phyloP scores from a whole-genome alignment of 2,113 vertebrate genomes.

The Rhodinocichla rosea region DNA sequence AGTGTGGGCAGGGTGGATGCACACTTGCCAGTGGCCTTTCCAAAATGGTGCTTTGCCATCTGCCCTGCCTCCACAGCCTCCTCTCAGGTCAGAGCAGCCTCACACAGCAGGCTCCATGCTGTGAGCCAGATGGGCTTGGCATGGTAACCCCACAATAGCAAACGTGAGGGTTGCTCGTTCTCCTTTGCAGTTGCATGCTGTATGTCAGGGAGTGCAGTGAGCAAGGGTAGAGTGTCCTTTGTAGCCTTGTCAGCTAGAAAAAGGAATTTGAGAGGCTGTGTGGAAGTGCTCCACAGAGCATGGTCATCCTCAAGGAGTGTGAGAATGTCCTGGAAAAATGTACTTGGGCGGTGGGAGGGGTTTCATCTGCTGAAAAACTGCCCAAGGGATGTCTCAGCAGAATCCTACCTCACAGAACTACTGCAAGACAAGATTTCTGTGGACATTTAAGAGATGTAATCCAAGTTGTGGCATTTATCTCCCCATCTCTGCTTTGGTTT shows the following conservation, averaged over 20 bases:
- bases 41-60: not conserved
- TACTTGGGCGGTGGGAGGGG: accelerated
- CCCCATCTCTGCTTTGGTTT: not conserved
- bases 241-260: not conserved
- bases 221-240: not conserved
- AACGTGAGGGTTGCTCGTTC: not conserved
- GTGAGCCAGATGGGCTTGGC: not conserved
- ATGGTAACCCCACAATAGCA: not conserved
- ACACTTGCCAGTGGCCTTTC: not conserved
- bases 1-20: not conserved
- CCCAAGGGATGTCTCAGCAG: accelerated
- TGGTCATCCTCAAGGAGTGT: not conserved
- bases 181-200: accelerated
- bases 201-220: not conserved
- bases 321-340: not conserved
- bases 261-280: not conserved
- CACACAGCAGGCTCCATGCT: not conserved
- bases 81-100: accelerated
- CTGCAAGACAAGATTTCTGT: not conserved
- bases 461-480: not conserved
- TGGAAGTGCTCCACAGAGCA: not conserved
- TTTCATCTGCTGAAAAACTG: not conserved
- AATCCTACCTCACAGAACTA: not conserved
- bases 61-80: not conserved
- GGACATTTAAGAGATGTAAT: not conserved